Conservation (phyloP, 2,797 vertebrate genomes). For the Varecia variegata region DNA sequence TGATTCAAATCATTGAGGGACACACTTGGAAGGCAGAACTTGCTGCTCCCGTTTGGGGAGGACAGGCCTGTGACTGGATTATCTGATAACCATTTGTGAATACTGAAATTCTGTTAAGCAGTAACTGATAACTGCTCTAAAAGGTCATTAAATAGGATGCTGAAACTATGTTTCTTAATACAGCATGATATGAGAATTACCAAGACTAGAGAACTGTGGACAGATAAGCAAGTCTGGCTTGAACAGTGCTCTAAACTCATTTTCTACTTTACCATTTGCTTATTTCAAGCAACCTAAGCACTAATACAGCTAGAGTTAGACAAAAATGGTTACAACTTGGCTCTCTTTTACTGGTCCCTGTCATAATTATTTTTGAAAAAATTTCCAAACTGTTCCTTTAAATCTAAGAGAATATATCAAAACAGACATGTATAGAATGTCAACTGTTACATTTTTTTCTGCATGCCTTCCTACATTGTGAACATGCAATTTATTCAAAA, state of each 20-base stretch:
- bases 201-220: slow-evolving; percentile 59
- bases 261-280: slow-evolving; percentile 63
- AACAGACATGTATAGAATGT: not conserved
- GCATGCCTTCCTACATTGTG: not conserved
- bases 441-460: not conserved
- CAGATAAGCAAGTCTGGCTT: slow-evolving; percentile 70
- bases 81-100: slow-evolving; percentile 76
- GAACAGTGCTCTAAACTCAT: slow-evolving; percentile 58
- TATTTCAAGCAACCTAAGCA: not conserved
- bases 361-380: slow-evolving; percentile 47
- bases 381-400: not conserved
- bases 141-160: slow-evolving; percentile 76
- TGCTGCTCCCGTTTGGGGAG: slow-evolving; percentile 72
- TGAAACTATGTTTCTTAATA: slow-evolving; percentile 72
- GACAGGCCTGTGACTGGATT: slow-evolving; percentile 69
- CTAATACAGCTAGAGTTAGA: not conserved
- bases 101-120: slow-evolving; percentile 72
- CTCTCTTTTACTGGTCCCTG: slow-evolving; percentile 3
- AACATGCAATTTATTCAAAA: not conserved
- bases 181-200: slow-evolving; percentile 70
- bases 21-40: slow-evolving; percentile 74
- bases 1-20: slow-evolving; percentile 73
- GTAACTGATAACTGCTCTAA: slow-evolving; percentile 76
- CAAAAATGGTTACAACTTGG: not conserved
- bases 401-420: not conserved